Base-by-base conservation (phyloP, 2,888 invertebrate genomes). In the Agonopterix subpropinquella region DNA sequence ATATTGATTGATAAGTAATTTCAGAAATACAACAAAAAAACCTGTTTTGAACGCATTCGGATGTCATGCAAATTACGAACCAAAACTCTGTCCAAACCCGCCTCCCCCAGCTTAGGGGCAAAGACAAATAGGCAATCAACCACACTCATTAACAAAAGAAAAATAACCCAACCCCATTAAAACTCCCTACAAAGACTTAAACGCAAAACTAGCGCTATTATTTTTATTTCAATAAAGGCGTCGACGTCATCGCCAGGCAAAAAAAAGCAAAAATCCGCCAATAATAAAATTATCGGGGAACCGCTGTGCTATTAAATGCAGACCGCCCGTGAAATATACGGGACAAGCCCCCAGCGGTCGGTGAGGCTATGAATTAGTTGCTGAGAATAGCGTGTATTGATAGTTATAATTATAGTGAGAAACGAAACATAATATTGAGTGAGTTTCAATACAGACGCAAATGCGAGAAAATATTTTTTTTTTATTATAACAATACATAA, bases 261-360 rank as follows among this genome's bases (percentile, higher is more conserved):
- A 60, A 51, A 55, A 50, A 56, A 55, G 65, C 78, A 80, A 82
- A 84, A 84, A 77, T 66, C 64, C 77, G 64, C 80, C 80, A 77
- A 84, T 87, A 86, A 87, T 86, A 84, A 86, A 86, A 87, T 86
- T 87, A 86, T 86, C 81, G 81, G 77, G 70, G 73, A 74, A 77
- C 83, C 79, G 73, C 70, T 69, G 68, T 63, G 80, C 86, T 79
- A 84, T 87, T 86, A 86, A 85, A 80, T 73, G 85, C 87, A 87
- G 86, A 75, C 84, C 78, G 80, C 70, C 73, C 75, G 80, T 83
- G 80, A 80, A 80, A 85, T 85, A 83, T 41, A 45, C 45, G 45
- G 28, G 28, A 28, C 35, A 28, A 36, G 28, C 11, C 36, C 47
- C 43, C 18, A 47, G 41, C 47, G 47, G n/a, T 47, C 36, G 44